These are phyloP conservation scores for Danio aesculapii DNA, from an alignment of 2,797 vertebrate species.

Conservation along the genomic window DNA sequence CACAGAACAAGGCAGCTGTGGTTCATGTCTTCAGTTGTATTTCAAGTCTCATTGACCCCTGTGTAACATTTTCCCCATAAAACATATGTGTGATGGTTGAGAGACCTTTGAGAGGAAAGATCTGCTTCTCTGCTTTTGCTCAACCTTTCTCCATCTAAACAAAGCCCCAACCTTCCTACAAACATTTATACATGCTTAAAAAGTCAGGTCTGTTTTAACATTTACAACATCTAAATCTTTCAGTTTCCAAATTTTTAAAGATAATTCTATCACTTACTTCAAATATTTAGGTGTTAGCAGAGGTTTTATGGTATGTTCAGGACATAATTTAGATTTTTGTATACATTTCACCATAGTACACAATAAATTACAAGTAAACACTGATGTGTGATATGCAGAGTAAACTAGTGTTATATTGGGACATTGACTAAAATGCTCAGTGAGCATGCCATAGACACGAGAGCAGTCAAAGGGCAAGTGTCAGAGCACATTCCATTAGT, in stretches of 20 bases:
- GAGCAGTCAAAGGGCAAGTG: constrained; percentile 75
- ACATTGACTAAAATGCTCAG: constrained; percentile 53
- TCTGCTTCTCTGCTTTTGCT: constrained; percentile 70
- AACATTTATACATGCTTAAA: constrained; percentile 65
- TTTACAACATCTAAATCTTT: constrained; percentile 58
- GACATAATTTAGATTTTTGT: constrained; percentile 33
- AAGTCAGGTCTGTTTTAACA: constrained; percentile 57
- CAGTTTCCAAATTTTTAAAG: constrained; percentile 38
- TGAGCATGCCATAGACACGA: constrained; percentile 69
- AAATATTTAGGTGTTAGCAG: constrained; percentile 47
- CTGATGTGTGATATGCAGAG: constrained; percentile 44
- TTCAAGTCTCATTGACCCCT: constrained; percentile 36
- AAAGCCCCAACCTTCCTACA: constrained; percentile 65
- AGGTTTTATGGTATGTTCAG: constrained; percentile 25
- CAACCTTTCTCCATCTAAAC: constrained; percentile 67
- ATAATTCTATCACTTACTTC: constrained; percentile 31
- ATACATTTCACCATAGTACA: constrained; percentile 22
- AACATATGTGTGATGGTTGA: constrained; percentile 46
- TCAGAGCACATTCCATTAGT: constrained; percentile 70
- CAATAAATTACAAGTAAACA: constrained; percentile 44
- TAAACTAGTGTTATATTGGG: constrained; percentile 69
- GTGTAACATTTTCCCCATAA: constrained; percentile 37
- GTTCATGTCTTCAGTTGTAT: constrained; percentile 32
- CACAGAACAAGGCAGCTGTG: constrained; percentile 33
- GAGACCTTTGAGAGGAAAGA: constrained; percentile 41